Conservation (phyloP, 2,888 invertebrate species). For the Gastracanthus pulcherrimus region DNA sequence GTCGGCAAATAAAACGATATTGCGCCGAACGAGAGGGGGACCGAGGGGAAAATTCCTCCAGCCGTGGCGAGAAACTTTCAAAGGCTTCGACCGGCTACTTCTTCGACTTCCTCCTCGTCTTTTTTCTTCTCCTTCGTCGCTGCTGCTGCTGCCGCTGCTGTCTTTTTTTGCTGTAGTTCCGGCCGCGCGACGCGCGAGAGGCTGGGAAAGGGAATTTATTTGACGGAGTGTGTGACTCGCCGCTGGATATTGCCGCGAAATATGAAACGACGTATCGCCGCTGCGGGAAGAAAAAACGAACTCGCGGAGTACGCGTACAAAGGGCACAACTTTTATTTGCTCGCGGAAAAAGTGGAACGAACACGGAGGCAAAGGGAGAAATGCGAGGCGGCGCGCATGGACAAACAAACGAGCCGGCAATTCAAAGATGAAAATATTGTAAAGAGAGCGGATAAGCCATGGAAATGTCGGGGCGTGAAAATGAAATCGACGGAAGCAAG, state of each 20-base stretch:
- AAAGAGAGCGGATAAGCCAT: constrained; percentile 13
- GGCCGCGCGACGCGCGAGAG: neutral
- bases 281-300: neutral
- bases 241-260: constrained; percentile 22
- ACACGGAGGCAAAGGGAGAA: too few relatives aligned
- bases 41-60: constrained; percentile 15
- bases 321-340: neutral
- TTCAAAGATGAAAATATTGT: constrained; percentile 14
- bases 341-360: neutral
- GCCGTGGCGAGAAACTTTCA: constrained; percentile 3
- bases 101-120: neutral
- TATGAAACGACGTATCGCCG: constrained; percentile 26
- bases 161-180: neutral
- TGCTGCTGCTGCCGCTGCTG: neutral
- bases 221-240: neutral
- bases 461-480: constrained; percentile 10
- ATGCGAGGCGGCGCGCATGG: neutral
- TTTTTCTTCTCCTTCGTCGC: neutral
- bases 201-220: constrained; percentile 42
- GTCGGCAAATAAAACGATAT: constrained; percentile 53
- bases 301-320: neutral
- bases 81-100: neutral
- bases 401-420: constrained; percentile 15
- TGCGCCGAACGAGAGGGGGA: neutral
- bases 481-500: constrained; percentile 18